phyloP scores from a whole-genome alignment of 2,888 invertebrate genomes.

The Aproaerema taeniolella region DNA sequence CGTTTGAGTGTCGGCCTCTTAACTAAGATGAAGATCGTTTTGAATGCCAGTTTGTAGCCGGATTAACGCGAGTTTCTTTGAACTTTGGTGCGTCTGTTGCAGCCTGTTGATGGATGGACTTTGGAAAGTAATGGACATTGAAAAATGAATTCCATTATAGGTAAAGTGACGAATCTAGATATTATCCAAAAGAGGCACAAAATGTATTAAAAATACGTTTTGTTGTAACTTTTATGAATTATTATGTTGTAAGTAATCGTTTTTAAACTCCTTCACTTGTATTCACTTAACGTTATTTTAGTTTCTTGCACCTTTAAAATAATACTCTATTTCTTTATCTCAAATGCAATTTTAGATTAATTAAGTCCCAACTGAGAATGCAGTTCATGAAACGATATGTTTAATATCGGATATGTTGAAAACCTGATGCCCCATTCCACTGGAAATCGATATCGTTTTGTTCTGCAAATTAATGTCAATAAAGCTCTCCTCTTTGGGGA shows the following conservation, averaged over 20 bases:
- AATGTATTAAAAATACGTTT: no score
- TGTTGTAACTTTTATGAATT: no score
- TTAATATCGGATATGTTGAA: not conserved
- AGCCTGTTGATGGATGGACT: not conserved
- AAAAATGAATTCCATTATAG: no score
- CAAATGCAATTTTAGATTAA: not conserved
- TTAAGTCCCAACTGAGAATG: not conserved
- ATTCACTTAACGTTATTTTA: no score
- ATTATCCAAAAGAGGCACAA: no score
- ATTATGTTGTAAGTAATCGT: no score
- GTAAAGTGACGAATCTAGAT: no score
- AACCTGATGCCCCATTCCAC: no score
- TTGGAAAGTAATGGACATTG: no score
- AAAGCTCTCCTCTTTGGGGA: not conserved
- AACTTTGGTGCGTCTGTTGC: slow-evolving; percentile 15
- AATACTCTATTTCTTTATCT: not conserved
- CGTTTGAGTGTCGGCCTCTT: slow-evolving; percentile 57
- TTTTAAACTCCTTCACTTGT: no score
- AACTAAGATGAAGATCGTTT: slow-evolving; percentile 54
- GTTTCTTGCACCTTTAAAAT: not conserved
- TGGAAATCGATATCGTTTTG: not conserved
- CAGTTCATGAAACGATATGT: not conserved
- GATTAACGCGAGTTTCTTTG: slow-evolving; percentile 30
- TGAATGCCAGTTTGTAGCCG: slow-evolving; percentile 53
- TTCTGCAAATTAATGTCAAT: slow-evolving; percentile 3